These are phyloP conservation scores for Dione vanillae DNA, from an alignment of 2,888 invertebrate genomes.

Conservation along the genomic window DNA sequence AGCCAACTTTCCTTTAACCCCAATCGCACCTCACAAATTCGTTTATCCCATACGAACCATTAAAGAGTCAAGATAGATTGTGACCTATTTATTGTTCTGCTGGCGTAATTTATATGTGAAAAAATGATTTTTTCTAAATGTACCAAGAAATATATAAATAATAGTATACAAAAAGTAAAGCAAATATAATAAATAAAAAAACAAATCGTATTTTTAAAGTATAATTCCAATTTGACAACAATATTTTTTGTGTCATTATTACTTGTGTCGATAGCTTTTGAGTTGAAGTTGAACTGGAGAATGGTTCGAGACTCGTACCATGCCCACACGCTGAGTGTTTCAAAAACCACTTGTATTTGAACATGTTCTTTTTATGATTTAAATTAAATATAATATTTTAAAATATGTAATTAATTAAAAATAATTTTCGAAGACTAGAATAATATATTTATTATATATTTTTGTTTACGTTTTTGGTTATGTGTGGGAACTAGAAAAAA, in stretches of 20 bases:
- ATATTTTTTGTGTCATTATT: neutral
- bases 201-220: too few relatives aligned
- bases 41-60: constrained; percentile 12
- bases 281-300: neutral
- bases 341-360: neutral
- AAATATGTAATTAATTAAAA: neutral
- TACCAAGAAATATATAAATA: too few relatives aligned
- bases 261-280: neutral
- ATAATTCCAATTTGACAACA: too few relatives aligned
- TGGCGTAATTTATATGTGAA: neutral
- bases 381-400: neutral
- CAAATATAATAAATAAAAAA: too few relatives aligned
- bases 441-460: too few relatives aligned
- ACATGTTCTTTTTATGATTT: neutral
- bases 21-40: constrained; percentile 19
- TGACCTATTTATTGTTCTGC: constrained; percentile 17
- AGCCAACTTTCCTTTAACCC: neutral
- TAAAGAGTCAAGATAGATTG: constrained; percentile 8
- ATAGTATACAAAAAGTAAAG: too few relatives aligned
- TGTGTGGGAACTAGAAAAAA: too few relatives aligned
- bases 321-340: neutral
- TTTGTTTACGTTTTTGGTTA: too few relatives aligned
- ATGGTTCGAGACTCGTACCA: neutral
- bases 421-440: neutral
- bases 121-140: neutral